phyloP scores from a whole-genome alignment of 2,113 vertebrate genomes.

The Rallus limicola region DNA sequence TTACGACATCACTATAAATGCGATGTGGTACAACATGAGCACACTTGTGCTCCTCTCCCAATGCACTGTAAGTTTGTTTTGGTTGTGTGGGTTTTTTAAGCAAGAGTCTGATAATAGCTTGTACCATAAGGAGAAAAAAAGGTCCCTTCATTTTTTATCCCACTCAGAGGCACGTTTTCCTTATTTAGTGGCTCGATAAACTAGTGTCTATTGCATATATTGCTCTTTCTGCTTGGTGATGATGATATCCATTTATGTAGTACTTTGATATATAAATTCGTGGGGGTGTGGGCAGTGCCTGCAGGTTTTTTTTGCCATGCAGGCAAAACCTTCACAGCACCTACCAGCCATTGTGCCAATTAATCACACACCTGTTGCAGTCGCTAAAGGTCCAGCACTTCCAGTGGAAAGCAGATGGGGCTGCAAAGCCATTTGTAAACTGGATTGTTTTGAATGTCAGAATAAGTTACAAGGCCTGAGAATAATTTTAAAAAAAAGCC shows the following conservation, averaged over 20 bases:
- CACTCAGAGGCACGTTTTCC: background rate
- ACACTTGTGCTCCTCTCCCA: background rate
- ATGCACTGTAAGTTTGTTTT: background rate
- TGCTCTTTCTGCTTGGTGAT: background rate
- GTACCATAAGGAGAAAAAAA: background rate
- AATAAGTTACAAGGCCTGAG: background rate
- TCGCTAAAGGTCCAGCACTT: background rate
- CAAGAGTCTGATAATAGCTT: background rate
- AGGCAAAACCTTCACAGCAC: background rate
- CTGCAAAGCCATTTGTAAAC: background rate
- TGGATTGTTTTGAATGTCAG: background rate
- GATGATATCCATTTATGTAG: background rate
- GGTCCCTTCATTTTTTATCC: background rate
- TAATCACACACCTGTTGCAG: background rate
- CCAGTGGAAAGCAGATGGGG: background rate
- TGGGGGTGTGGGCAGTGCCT: too few relatives aligned
- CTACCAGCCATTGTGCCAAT: background rate
- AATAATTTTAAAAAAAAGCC: background rate
- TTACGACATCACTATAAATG: background rate
- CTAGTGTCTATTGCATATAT: background rate
- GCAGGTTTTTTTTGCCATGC: background rate
- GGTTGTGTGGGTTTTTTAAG: background rate
- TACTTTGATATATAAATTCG: background rate
- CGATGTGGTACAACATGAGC: rapidly evolving
- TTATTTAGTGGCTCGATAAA: background rate